Percentiles rank a stretch among this genome's conserved stretches.
phyloP scores from a whole-genome alignment of 2,113 vertebrate species.

The Vombatus ursinus region DNA sequence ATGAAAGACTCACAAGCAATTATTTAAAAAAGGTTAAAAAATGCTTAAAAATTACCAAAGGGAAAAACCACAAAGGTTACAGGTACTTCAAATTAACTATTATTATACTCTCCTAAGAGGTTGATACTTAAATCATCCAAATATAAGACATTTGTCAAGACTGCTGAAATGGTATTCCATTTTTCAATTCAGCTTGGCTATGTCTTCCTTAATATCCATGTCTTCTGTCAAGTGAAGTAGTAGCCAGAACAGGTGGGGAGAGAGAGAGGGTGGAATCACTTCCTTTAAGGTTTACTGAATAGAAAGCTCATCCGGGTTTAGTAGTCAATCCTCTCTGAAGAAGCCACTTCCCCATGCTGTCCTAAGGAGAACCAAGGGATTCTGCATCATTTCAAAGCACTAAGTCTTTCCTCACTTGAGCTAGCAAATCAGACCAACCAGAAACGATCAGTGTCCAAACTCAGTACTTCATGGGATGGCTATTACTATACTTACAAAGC shows the following conservation, averaged over 20 bases:
- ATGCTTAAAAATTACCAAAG: neutral
- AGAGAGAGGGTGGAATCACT: neutral
- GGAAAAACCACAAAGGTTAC: neutral
- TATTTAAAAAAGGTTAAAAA: neutral
- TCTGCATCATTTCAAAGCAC: neutral
- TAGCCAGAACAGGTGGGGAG: neutral
- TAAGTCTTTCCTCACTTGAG: neutral
- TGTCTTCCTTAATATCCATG: neutral
- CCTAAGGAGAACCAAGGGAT: neutral
- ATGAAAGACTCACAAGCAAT: neutral
- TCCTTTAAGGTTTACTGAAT: neutral
- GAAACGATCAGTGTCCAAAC: neutral
- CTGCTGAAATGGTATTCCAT: neutral
- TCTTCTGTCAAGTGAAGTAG: neutral
- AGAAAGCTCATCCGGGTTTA: neutral
- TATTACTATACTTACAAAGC: neutral
- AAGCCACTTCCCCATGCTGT: neutral
- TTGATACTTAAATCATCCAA: neutral
- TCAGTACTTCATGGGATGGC: neutral
- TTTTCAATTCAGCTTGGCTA: neutral
- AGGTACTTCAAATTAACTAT: neutral
- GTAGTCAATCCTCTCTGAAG: neutral
- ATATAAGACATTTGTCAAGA: neutral
- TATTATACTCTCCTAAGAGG: neutral
- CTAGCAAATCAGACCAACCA: neutral